Evolutionary conservation across 1,140 invertebrate genomes (phyloP).

Genomic region (Metopolophium dirhodum): DNA sequence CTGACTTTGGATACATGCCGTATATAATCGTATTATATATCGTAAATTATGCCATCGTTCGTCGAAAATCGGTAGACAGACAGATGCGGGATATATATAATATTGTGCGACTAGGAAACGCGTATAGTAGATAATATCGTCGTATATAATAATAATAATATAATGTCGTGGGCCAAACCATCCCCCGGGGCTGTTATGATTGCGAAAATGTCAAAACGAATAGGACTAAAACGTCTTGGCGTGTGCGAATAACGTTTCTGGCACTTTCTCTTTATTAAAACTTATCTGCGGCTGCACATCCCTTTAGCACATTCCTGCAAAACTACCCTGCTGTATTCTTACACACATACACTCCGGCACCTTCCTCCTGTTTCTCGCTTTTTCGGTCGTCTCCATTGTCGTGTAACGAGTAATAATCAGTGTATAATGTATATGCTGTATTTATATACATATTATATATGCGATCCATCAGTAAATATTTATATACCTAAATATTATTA

Average conservation of each 20-base stretch:
- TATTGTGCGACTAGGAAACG: background rate
- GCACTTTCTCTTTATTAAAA: slow-evolving; percentile 33
- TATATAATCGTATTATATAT: background rate
- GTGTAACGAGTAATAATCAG: background rate
- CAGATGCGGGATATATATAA: background rate
- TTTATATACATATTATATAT: too few species aligned
- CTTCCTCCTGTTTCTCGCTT: too few species aligned
- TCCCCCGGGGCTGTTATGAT: background rate
- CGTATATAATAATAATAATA: background rate
- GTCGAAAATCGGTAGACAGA: background rate
- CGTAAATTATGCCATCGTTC: background rate
- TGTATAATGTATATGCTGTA: background rate
- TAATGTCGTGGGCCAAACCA: background rate
- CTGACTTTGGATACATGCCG: background rate
- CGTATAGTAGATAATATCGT: background rate
- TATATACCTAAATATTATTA: background rate
- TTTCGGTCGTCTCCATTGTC: background rate
- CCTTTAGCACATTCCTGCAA: background rate
- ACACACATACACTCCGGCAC: background rate
- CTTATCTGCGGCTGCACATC: background rate
- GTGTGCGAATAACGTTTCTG: background rate
- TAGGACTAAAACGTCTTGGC: background rate
- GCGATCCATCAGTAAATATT: background rate
- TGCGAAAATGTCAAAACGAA: slow-evolving; percentile 13
- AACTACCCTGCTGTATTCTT: background rate